Evolutionary conservation across 2,113 vertebrate species (phyloP).

Genomic region (Trematocara unimaculatum): DNA sequence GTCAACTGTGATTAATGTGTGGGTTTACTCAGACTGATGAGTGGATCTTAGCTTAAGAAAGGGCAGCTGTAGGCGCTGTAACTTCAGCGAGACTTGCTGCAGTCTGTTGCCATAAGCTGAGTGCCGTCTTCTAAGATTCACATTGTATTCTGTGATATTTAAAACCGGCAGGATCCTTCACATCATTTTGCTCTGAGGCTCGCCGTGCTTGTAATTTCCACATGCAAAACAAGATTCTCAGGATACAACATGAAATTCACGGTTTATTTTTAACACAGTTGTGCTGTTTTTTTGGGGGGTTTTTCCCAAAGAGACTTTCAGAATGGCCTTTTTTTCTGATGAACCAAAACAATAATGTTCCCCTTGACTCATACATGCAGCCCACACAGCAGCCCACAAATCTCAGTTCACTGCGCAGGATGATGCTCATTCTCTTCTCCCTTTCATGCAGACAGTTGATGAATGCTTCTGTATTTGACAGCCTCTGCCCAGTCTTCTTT

Average conservation of each 20-base stretch:
- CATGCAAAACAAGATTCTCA: not conserved
- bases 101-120: not conserved
- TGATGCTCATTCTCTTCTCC: not conserved
- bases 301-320: not conserved
- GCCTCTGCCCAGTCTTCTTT: not conserved
- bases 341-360: not conserved
- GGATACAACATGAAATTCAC: not conserved
- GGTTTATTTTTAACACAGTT: not conserved
- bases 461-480: conserved; percentile 8
- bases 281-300: fast-evolving
- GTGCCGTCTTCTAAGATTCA: not conserved
- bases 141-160: not conserved
- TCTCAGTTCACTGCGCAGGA: not conserved
- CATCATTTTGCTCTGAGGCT: not conserved
- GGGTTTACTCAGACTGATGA: not conserved
- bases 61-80: not conserved
- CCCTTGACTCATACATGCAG: not conserved
- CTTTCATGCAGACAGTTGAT: not conserved
- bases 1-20: conserved; percentile 1
- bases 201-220: not conserved
- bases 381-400: conserved; percentile 6
- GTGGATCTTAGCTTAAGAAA: not conserved
- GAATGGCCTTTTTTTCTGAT: not conserved
- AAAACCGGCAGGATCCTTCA: not conserved
- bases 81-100: not conserved